Base-by-base conservation (phyloP, 23 tunicate genomes). In the Trididemnum miniatum region DNA sequence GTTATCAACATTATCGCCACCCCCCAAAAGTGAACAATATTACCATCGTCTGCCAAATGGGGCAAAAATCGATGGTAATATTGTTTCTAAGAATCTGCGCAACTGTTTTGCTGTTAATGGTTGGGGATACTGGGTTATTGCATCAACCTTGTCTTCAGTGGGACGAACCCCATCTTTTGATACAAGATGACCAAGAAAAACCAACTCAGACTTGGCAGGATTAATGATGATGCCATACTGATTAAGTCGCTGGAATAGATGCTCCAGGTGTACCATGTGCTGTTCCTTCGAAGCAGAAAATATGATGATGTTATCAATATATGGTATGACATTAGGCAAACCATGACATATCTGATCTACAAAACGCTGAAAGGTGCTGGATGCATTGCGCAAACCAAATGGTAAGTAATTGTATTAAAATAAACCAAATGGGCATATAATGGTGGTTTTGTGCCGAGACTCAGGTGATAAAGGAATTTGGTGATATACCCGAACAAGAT, bases 371-470 rank as follows among this genome's bases (percentile, higher is more conserved):
- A 82, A 82, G 2, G 79, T 82, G 50, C 34, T 39, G 34, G 51
- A 26, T 18, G 86, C 86, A 71, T 82, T 82, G 9, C 79, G 26
- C 2, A 82, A 59, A 50, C 86, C 78, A 71, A 82, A 82, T 1
- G 86, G 86, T 72, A 69, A 30, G n/a, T 31, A 33, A 1, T 24
- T 35, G 54, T 71, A 69, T 82, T 82, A 78, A 52, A 82, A 71
- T 1, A 80, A 23, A 7, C 83, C 83, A 15, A 80, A 35, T 23
- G 67, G 72, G 59, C 59, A 37, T 20, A 40, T 82, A 5, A 82
- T 82, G 22, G 86, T 67, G 22, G 78, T 82, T 52, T 71, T 71
- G 0, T 35, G 37, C 15, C 31, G 40, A n/a, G 64, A 34, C 1
- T 71, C 79, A 31, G 75, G 59, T 1, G 67, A 33, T 20, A 82